These are phyloP conservation scores for Dinoponera quadriceps DNA, from an alignment of 1,140 invertebrate species.

Conservation along the genomic window DNA sequence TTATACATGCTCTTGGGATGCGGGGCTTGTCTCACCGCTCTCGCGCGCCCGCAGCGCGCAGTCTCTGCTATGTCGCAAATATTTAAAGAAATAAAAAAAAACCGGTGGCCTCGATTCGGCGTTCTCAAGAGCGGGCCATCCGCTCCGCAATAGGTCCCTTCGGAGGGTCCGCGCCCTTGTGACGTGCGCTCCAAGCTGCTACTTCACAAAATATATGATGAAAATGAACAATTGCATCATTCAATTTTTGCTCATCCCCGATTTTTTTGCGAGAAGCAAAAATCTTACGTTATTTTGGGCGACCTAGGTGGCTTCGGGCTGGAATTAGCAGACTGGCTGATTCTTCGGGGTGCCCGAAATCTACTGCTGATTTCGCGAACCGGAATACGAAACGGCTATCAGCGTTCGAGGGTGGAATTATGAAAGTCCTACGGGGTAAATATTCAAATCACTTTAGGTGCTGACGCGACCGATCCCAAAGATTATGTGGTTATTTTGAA, in stretches of 20 bases:
- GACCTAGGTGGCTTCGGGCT: too few relatives aligned
- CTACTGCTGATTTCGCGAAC: slow-evolving; percentile 90
- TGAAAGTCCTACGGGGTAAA: slow-evolving; percentile 87
- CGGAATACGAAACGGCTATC: slow-evolving; percentile 89
- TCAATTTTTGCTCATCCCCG: slow-evolving; percentile 85
- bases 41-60: too few relatives aligned
- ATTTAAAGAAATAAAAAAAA: too few relatives aligned
- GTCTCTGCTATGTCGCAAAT: too few relatives aligned
- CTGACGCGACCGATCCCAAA: slow-evolving; percentile 83
- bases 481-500: slow-evolving; percentile 86
- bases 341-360: slow-evolving; percentile 89
- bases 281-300: slow-evolving; percentile 86
- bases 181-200: too few relatives aligned
- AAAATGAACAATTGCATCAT: slow-evolving; percentile 73
- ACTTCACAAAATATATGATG: slow-evolving; percentile 86
- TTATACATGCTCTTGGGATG: too few relatives aligned
- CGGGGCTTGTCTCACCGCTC: too few relatives aligned
- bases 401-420: too few relatives aligned
- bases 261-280: slow-evolving; percentile 85
- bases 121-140: too few relatives aligned
- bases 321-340: slow-evolving; percentile 91
- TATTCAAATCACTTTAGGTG: slow-evolving; percentile 84
- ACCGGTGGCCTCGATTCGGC: too few relatives aligned
- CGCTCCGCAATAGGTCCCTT: too few relatives aligned
- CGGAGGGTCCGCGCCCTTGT: too few relatives aligned